Evolutionary conservation across 2,888 invertebrate genomes (phyloP).

Genomic region (Lobophora halterata): DNA sequence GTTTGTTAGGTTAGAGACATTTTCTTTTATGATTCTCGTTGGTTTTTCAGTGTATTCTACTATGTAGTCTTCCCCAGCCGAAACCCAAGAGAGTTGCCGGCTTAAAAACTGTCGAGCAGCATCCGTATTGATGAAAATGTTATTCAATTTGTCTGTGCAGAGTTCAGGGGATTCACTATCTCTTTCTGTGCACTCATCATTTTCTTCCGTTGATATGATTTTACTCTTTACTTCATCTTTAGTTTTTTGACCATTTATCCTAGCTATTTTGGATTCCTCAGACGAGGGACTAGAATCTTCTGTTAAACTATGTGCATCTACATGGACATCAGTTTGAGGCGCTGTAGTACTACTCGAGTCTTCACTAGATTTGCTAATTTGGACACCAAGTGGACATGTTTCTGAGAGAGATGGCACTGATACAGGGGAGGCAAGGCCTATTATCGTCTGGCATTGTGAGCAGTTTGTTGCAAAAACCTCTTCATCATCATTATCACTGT

Average conservation of each 20-base stretch:
- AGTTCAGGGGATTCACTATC: conserved; percentile 49
- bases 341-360: conserved; percentile 82
- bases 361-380: conserved; percentile 81
- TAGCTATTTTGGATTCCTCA: conserved; percentile 76
- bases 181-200: conserved; percentile 49
- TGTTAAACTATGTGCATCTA: conserved; percentile 76
- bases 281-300: conserved; percentile 81
- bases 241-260: conserved; percentile 60
- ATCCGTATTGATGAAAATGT: conserved; percentile 89
- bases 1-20: conserved; percentile 87
- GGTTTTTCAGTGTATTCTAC: conserved; percentile 85
- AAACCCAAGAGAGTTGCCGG: conserved; percentile 87
- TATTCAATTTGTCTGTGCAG: conserved; percentile 77
- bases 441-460: conserved; percentile 82
- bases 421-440: conserved; percentile 79
- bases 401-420: conserved; percentile 83
- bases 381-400: conserved; percentile 82
- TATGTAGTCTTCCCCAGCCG: conserved; percentile 84
- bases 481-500: conserved; percentile 81
- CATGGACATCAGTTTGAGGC: conserved; percentile 78
- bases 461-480: conserved; percentile 84
- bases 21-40: conserved; percentile 85
- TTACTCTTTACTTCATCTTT: conserved; percentile 48
- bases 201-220: conserved; percentile 43
- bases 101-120: conserved; percentile 89